Evolutionary conservation across 2,888 invertebrate genomes (phyloP).

Genomic region (Drosophila aldrichi): DNA sequence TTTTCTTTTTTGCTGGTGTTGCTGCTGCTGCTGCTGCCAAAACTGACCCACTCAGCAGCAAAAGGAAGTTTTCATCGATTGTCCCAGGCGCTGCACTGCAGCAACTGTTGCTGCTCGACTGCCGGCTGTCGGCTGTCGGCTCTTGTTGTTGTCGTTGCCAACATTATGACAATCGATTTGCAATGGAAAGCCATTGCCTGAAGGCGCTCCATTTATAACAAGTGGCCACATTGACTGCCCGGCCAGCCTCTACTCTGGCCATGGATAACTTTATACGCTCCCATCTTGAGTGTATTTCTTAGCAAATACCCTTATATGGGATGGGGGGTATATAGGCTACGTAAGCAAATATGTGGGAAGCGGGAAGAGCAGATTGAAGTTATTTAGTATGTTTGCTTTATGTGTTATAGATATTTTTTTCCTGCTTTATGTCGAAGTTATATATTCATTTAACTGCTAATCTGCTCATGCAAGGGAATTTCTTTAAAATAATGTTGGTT

Average conservation of each 20-base stretch:
- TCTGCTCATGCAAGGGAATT: no score
- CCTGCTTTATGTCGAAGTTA: background rate
- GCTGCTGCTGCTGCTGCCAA: slow-evolving; percentile 15
- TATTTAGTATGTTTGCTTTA: background rate
- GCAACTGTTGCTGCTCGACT: slow-evolving; percentile 27
- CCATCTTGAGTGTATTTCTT: slow-evolving; percentile 45
- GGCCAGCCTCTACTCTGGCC: slow-evolving; percentile 28
- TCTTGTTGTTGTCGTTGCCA: slow-evolving; percentile 34
- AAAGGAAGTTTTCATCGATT: slow-evolving; percentile 24
- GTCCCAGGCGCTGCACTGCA: slow-evolving; percentile 22
- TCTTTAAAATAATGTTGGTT: no score
- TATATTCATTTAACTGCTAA: background rate
- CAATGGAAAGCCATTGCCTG: slow-evolving; percentile 78
- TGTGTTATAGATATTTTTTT: background rate
- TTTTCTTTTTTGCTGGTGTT: background rate
- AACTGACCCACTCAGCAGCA: slow-evolving; percentile 53
- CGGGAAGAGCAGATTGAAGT: background rate
- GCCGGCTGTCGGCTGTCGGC: slow-evolving; percentile 1
- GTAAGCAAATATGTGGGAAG: background rate
- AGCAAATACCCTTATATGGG: slow-evolving; percentile 20
- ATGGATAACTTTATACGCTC: slow-evolving; percentile 52
- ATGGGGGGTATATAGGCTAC: background rate
- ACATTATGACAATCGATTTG: slow-evolving; percentile 82
- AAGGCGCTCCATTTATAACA: slow-evolving; percentile 80
- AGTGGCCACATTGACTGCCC: slow-evolving; percentile 64